Percentiles rank a stretch among this genome's conserved stretches.
Conservation (phyloP, 1,140 invertebrate species). For the Bradynema listronoti region DNA sequence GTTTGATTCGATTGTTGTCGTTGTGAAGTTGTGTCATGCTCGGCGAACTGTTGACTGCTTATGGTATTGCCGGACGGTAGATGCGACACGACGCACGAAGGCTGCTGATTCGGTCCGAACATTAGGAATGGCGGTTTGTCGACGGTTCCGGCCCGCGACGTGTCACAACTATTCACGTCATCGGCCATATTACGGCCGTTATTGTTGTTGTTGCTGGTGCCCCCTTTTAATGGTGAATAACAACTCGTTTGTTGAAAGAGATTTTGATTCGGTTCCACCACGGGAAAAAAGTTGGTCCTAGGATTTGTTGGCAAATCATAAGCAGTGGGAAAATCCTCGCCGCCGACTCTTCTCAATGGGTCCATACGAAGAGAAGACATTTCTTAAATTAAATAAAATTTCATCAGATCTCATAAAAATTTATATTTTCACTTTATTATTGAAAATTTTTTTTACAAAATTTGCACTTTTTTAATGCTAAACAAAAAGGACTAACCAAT, state of each 20-base stretch:
- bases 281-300: no score
- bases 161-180: background rate
- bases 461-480: background rate
- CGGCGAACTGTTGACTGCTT: constrained; percentile 18
- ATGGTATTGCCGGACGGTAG: constrained; percentile 24
- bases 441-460: constrained; percentile 14
- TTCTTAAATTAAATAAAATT: background rate
- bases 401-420: background rate
- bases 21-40: no score
- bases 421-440: background rate
- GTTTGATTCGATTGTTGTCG: no score
- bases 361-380: background rate
- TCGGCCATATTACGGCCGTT: no score
- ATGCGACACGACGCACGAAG: constrained; percentile 39
- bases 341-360: background rate
- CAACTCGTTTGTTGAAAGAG: no score
- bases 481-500: constrained; percentile 24
- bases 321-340: background rate
- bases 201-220: no score
- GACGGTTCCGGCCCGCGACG: background rate
- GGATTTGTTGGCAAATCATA: background rate
- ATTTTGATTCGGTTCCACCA: no score
- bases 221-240: no score
- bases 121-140: constrained; percentile 25
- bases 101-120: constrained; percentile 43